Evolutionary conservation across 2,888 invertebrate species (phyloP).

Genomic region (Prenolepis imparis): DNA sequence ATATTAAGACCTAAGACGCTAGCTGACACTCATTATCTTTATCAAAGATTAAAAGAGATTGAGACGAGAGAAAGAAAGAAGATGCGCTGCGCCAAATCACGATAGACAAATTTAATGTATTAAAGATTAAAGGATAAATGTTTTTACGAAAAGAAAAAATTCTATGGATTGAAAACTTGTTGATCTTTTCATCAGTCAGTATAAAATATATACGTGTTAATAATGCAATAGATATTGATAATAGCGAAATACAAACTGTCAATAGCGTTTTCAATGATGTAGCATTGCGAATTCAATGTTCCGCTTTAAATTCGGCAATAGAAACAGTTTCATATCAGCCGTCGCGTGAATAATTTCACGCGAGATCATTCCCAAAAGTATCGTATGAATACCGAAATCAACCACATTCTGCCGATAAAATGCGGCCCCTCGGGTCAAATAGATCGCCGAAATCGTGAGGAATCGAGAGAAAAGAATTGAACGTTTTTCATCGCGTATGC

Average conservation of each 20-base stretch:
- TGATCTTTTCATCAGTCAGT: not conserved
- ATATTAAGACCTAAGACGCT: slow-evolving; percentile 66
- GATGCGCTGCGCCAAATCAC: not conserved
- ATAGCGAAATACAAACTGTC: not conserved
- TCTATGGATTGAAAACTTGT: not conserved
- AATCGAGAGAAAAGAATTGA: slow-evolving; percentile 43
- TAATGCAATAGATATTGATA: slow-evolving; percentile 15
- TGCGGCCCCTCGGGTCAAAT: slow-evolving; percentile 1
- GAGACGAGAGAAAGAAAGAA: not conserved
- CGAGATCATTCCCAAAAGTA: slow-evolving; percentile 35
- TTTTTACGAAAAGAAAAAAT: not conserved
- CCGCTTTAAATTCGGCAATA: not conserved
- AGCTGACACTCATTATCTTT: slow-evolving; percentile 80
- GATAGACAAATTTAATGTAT: not conserved
- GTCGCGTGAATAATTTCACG: slow-evolving; percentile 43
- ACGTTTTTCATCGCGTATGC: slow-evolving; percentile 47
- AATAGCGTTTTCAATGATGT: not conserved
- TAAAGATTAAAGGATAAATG: not conserved
- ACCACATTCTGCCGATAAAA: slow-evolving; percentile 33
- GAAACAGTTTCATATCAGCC: slow-evolving; percentile 36
- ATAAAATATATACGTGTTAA: slow-evolving; percentile 5
- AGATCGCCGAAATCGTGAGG: slow-evolving; percentile 42
- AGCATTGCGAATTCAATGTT: not conserved
- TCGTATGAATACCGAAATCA: slow-evolving; percentile 35
- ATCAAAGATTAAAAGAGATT: slow-evolving; percentile 57